Evolutionary conservation across 1,140 invertebrate genomes (phyloP).

Genomic region (Harpegnathos saltator): DNA sequence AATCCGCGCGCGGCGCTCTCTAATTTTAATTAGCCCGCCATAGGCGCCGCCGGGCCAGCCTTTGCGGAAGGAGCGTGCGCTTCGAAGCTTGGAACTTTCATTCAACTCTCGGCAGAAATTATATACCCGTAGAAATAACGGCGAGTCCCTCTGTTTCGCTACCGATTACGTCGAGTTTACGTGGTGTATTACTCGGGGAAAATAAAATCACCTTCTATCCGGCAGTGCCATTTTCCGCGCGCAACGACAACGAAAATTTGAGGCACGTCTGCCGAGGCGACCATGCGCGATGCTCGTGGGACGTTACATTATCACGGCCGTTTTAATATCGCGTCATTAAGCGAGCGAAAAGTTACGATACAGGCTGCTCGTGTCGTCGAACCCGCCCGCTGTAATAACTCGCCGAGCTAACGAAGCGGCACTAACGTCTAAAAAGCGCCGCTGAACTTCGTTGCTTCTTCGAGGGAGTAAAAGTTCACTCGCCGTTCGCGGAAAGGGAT

Average conservation of each 20-base stretch:
- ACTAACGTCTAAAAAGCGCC: constrained; percentile 65
- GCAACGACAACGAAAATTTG: background rate
- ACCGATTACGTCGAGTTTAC: no score
- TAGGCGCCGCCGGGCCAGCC: background rate
- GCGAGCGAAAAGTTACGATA: constrained; percentile 46
- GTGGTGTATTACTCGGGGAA: background rate
- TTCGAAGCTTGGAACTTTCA: background rate
- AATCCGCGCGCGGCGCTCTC: constrained; percentile 21
- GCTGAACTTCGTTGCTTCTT: constrained; percentile 45
- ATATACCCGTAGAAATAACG: background rate
- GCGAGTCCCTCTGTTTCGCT: no score
- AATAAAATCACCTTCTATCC: no score
- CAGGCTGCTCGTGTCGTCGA: background rate
- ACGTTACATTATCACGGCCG: constrained; percentile 51
- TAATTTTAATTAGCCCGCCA: constrained; percentile 41
- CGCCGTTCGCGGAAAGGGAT: constrained; percentile 16
- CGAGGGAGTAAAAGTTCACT: constrained; percentile 49
- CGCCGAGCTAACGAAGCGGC: constrained; percentile 63
- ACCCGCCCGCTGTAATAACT: constrained; percentile 58
- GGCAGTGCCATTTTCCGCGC: no score
- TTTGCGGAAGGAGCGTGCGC: background rate
- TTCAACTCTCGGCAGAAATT: constrained; percentile 2
- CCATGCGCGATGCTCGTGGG: background rate
- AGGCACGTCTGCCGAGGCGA: background rate
- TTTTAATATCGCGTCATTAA: constrained; percentile 64